phyloP scores from a whole-genome alignment of 1,140 invertebrate genomes.

The Euschistus heros region DNA sequence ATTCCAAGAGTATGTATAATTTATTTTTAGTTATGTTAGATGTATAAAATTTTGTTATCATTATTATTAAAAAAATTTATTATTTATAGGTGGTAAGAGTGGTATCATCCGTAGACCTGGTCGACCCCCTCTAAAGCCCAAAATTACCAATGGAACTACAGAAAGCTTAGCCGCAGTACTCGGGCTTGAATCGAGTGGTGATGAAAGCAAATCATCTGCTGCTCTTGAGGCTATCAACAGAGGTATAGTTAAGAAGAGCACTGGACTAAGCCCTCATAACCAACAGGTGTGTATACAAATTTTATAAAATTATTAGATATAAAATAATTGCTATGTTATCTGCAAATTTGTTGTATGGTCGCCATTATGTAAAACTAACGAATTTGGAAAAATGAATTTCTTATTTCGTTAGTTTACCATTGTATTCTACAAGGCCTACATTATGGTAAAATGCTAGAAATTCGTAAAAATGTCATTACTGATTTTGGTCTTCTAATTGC shows the following conservation, averaged over 20 bases:
- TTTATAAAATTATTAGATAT: neutral
- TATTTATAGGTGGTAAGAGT: constrained; percentile 12
- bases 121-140: constrained; percentile 12
- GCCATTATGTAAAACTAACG: no score
- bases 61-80: neutral
- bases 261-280: constrained; percentile 26
- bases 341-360: no score
- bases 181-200: constrained; percentile 26
- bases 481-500: no score
- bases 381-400: no score
- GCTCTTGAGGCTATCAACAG: constrained; percentile 17
- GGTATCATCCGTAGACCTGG: constrained; percentile 16
- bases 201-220: constrained; percentile 17
- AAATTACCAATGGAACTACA: neutral
- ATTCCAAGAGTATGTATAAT: constrained; percentile 5
- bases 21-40: no score
- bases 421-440: no score
- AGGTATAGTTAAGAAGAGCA: constrained; percentile 23
- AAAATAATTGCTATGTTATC: no score
- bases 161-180: constrained; percentile 25
- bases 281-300: constrained; percentile 24
- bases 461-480: no score
- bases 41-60: neutral
- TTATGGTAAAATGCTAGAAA: no score
- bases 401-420: no score